These are phyloP conservation scores for Diglossa cyanea DNA, from an alignment of 2,797 vertebrate genomes.

Conservation along the genomic window DNA sequence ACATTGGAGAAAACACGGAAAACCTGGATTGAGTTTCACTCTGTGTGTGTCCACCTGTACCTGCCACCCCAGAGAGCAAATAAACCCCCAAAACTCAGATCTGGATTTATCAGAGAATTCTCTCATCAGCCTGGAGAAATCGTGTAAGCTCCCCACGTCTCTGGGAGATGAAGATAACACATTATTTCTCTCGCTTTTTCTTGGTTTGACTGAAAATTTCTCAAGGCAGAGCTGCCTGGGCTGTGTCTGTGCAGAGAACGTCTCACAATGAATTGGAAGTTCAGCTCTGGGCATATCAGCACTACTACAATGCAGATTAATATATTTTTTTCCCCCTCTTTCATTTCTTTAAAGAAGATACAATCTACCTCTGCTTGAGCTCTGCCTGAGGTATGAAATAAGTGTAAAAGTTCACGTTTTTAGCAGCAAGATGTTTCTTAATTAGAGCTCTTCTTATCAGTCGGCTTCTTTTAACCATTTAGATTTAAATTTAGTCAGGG, in stretches of 20 bases:
- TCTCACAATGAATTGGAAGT: not conserved
- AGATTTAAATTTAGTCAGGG: not conserved
- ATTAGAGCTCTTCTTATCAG: conserved; percentile 24
- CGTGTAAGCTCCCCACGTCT: not conserved
- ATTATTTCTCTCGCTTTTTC: not conserved
- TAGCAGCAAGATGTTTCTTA: conserved; percentile 4
- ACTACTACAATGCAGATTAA: conserved; percentile 2
- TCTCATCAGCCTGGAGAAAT: not conserved
- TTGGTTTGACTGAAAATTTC: not conserved
- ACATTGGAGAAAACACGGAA: not conserved
- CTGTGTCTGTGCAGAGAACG: accelerated
- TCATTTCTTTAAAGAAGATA: conserved; percentile 29
- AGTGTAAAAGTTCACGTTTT: not conserved
- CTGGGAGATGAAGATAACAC: not conserved
- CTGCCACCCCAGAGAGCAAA: not conserved
- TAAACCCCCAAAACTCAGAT: not conserved
- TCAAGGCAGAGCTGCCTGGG: not conserved
- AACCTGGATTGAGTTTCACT: not conserved
- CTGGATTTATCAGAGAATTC: not conserved
- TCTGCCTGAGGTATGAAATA: conserved; percentile 27
- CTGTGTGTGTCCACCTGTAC: not conserved
- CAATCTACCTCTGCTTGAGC: conserved; percentile 22
- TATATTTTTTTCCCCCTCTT: not conserved
- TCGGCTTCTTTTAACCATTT: not conserved
- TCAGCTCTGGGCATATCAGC: not conserved